phyloP scores from a whole-genome alignment of 2,113 vertebrate species.

The Platichthys stellatus region DNA sequence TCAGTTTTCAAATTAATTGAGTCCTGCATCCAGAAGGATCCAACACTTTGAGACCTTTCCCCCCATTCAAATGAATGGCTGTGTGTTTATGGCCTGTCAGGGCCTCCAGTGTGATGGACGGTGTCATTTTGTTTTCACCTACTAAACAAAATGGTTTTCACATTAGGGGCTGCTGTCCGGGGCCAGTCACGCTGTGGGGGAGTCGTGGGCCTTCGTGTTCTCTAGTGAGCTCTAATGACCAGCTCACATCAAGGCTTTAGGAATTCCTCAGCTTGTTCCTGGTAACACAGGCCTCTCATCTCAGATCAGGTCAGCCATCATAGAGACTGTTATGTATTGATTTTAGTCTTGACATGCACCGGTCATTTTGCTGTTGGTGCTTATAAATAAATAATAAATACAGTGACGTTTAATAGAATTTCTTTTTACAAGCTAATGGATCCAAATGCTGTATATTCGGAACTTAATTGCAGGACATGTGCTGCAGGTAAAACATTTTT shows the following conservation, averaged over 20 bases:
- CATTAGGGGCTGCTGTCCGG: slow-evolving; percentile 65
- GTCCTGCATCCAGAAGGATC: background rate
- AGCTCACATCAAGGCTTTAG: slow-evolving; percentile 33
- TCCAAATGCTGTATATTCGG: background rate
- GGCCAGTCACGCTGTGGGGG: slow-evolving; percentile 54
- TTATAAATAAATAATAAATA: slow-evolving; percentile 7
- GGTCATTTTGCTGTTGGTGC: background rate
- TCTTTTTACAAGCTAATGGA: background rate
- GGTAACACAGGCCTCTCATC: slow-evolving; percentile 24
- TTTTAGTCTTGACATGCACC: slow-evolving; percentile 13
- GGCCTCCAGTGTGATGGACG: slow-evolving; percentile 35
- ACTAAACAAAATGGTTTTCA: slow-evolving; percentile 70
- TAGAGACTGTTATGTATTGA: slow-evolving; percentile 8
- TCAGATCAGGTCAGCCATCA: slow-evolving; percentile 2
- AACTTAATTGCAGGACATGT: background rate
- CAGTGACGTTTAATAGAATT: background rate
- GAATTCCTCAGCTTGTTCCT: slow-evolving; percentile 47
- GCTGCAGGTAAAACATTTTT: background rate
- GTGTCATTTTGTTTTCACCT: slow-evolving; percentile 53
- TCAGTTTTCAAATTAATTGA: background rate
- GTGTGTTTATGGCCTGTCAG: slow-evolving; percentile 26
- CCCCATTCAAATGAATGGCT: background rate
- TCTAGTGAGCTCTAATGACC: slow-evolving; percentile 59
- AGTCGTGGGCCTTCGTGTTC: slow-evolving; percentile 44
- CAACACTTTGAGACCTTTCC: background rate